Conservation (phyloP, 2,888 invertebrate genomes). For the Ennomos quercinarius region DNA sequence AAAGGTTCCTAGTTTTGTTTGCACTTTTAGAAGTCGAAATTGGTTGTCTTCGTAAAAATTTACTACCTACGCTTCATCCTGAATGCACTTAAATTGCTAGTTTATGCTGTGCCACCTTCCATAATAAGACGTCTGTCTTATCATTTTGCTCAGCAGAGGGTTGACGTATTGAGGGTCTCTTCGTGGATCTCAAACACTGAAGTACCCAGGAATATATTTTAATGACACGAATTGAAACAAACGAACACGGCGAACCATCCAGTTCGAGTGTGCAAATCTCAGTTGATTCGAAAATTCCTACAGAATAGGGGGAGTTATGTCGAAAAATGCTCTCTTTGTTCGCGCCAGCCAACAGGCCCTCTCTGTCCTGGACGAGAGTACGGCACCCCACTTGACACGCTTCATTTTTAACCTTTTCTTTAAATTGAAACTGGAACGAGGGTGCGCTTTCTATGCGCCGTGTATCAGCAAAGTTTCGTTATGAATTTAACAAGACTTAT, state of each 20-base stretch:
- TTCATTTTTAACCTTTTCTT: slow-evolving; percentile 79
- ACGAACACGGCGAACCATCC: slow-evolving; percentile 54
- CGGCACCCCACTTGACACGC: slow-evolving; percentile 80
- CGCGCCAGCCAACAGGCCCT: slow-evolving; percentile 73
- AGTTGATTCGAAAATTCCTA: slow-evolving; percentile 65
- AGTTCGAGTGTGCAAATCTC: slow-evolving; percentile 65
- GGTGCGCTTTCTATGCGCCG: slow-evolving; percentile 56
- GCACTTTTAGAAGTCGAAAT: no score
- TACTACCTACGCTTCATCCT: no score
- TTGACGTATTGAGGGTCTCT: slow-evolving; percentile 16
- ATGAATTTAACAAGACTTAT: slow-evolving; percentile 58
- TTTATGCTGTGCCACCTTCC: background rate
- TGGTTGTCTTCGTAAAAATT: no score
- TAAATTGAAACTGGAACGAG: slow-evolving; percentile 74
- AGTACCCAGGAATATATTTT: slow-evolving; percentile 24
- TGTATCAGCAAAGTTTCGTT: slow-evolving; percentile 62
- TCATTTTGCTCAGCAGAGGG: slow-evolving; percentile 6
- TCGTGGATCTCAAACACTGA: slow-evolving; percentile 16
- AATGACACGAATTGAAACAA: slow-evolving; percentile 47
- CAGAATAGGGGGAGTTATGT: slow-evolving; percentile 60
- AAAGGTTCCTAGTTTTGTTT: no score
- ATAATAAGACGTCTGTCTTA: background rate
- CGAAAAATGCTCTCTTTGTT: slow-evolving; percentile 76
- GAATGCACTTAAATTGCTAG: no score
- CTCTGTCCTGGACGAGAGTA: slow-evolving; percentile 66